These are phyloP conservation scores for Tragelaphus oryx DNA, from an alignment of 2,797 vertebrate species.

Conservation along the genomic window DNA sequence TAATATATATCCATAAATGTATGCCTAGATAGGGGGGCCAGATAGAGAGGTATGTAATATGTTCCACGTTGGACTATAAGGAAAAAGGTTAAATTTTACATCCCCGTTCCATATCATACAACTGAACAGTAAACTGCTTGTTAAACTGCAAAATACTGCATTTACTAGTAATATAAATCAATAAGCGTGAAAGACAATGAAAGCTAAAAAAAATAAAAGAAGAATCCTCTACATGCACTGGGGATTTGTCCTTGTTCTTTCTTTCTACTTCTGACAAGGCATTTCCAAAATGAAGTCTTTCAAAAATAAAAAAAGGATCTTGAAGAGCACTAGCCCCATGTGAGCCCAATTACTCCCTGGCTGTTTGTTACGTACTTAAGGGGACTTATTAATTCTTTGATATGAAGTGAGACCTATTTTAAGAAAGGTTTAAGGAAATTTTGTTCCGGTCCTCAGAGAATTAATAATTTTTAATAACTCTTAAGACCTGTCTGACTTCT, in stretches of 20 bases:
- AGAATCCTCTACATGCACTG: background rate
- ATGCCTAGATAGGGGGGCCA: background rate
- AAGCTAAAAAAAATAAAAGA: background rate
- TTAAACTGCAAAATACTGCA: background rate
- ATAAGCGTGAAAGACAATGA: background rate
- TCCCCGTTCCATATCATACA: background rate
- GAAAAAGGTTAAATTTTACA: background rate
- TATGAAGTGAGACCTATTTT: slow-evolving; percentile 2
- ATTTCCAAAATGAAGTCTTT: background rate
- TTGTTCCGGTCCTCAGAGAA: background rate
- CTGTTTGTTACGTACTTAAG: background rate
- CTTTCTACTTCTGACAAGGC: slow-evolving; percentile 23
- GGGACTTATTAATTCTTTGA: slow-evolving; percentile 26
- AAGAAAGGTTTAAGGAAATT: slow-evolving; percentile 17
- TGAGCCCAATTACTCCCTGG: background rate
- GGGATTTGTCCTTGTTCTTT: background rate
- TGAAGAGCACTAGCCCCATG: background rate
- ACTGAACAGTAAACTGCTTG: background rate
- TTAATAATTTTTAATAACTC: slow-evolving; percentile 14
- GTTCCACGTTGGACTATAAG: background rate
- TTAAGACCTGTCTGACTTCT: background rate
- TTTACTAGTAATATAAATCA: background rate
- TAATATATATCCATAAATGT: background rate
- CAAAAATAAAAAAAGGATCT: background rate
- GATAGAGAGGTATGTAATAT: background rate